Percentiles rank a stretch among this genome's conserved stretches.
Conservation (phyloP, 1,140 invertebrate species). For the Drosophila pachea region DNA sequence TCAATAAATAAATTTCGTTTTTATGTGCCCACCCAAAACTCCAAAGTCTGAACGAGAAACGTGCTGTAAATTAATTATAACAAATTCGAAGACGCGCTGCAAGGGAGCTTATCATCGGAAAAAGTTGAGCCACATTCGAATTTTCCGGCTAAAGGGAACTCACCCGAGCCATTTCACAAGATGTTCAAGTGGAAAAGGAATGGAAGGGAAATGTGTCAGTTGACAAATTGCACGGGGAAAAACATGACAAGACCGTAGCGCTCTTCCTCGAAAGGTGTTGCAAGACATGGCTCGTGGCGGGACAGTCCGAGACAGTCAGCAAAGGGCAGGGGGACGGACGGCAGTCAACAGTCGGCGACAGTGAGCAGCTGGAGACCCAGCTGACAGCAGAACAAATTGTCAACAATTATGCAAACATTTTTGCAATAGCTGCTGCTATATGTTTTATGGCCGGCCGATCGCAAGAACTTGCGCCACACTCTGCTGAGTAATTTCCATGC, state of each 20-base stretch:
- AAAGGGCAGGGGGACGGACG: no score
- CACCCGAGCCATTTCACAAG: constrained; percentile 57
- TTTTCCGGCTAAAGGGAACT: neutral
- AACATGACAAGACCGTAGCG: constrained; percentile 71
- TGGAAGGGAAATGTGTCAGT: constrained; percentile 66
- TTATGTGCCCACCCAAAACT: constrained; percentile 41
- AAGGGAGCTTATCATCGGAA: constrained; percentile 13
- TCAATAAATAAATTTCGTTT: constrained; percentile 70
- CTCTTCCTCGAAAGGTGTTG: constrained; percentile 64
- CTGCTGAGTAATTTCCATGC: constrained; percentile 71
- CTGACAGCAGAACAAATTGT: constrained; percentile 70
- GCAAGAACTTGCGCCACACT: constrained; percentile 16
- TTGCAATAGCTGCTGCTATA: constrained; percentile 50
- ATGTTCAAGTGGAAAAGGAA: constrained; percentile 19
- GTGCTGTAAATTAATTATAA: constrained; percentile 75
- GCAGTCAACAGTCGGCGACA: neutral
- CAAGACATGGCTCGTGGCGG: constrained; percentile 43
- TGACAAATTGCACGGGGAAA: constrained; percentile 78
- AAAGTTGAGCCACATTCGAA: constrained; percentile 32
- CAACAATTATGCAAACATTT: constrained; percentile 74
- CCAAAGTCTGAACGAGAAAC: constrained; percentile 32
- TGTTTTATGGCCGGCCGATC: constrained; percentile 27
- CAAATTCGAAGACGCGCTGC: constrained; percentile 53
- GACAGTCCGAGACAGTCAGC: neutral
- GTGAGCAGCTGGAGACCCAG: neutral